Evolutionary conservation across 1,140 invertebrate species (phyloP).

Genomic region (Panagrolaimus sp.): DNA sequence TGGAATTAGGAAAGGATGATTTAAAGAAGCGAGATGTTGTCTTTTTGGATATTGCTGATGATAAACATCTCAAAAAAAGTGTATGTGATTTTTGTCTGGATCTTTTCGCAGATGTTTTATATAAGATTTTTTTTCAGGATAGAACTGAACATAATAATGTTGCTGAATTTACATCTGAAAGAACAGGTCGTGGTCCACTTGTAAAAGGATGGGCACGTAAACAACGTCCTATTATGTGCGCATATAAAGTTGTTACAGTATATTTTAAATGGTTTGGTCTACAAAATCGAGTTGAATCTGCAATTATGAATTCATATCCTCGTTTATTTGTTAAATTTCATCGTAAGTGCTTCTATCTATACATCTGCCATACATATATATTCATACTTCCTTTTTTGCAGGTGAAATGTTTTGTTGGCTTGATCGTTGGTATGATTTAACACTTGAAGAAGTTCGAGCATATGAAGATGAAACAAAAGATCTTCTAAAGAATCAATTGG

Average conservation of each 20-base stretch:
- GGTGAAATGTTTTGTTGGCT: conserved; percentile 69
- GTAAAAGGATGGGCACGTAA: conserved; percentile 67
- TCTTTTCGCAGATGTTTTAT: not conserved
- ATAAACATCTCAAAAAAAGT: conserved; percentile 1
- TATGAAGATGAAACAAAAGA: conserved; percentile 84
- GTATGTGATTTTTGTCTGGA: not conserved
- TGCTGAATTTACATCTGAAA: conserved; percentile 78
- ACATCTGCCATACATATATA: conserved; percentile 29
- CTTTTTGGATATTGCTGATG: conserved; percentile 14
- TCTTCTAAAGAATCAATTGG: conserved; percentile 65
- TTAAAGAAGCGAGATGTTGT: conserved; percentile 15
- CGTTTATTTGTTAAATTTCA: conserved; percentile 90
- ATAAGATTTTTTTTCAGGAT: conserved; percentile 62
- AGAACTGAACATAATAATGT: conserved; percentile 85
- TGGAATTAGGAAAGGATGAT: conserved; percentile 7
- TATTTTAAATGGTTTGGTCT: conserved; percentile 98
- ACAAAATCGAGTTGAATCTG: conserved; percentile 83
- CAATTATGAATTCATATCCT: conserved; percentile 70
- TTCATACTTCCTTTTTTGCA: not conserved
- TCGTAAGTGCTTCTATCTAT: conserved; percentile 59
- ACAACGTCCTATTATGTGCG: conserved; percentile 61
- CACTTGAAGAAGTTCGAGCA: conserved; percentile 83
- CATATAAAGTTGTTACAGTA: conserved; percentile 89
- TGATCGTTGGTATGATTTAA: conserved; percentile 84
- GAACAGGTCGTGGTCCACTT: conserved; percentile 86